Conservation (phyloP, 2,888 invertebrate genomes). For the Cataglyphis livida region DNA sequence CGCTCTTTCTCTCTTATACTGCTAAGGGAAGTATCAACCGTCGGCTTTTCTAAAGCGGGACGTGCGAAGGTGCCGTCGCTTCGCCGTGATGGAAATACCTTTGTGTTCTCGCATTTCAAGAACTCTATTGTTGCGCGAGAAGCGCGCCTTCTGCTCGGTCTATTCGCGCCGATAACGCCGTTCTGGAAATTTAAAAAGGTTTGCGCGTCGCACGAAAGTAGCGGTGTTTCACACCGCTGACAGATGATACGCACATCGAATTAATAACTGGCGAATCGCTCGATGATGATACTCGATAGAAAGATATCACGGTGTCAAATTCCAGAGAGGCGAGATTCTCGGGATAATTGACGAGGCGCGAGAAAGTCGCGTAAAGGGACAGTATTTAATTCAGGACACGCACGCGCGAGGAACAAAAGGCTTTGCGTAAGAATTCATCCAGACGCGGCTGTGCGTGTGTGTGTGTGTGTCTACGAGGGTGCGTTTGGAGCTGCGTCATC, state of each 20-base stretch:
- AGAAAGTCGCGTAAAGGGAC: not conserved
- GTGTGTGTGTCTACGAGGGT: conserved; percentile 21
- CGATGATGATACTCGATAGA: not conserved
- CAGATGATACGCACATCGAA: not conserved
- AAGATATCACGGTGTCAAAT: not conserved
- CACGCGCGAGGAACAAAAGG: conserved; percentile 9
- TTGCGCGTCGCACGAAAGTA: not conserved
- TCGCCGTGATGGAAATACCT: conserved; percentile 56
- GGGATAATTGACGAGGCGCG: not conserved
- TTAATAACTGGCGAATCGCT: conserved; percentile 13
- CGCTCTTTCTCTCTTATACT: not conserved
- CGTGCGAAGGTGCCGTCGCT: conserved; percentile 57
- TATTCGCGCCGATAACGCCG: conserved; percentile 31
- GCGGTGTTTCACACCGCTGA: conserved; percentile 1
- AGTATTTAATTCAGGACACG: conserved; percentile 20
- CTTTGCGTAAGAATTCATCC: conserved; percentile 29
- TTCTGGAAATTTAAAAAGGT: conserved; percentile 38
- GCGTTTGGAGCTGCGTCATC: conserved; percentile 62
- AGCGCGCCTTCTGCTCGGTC: conserved; percentile 22
- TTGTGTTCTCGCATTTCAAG: conserved; percentile 66
- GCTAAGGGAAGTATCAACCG: conserved; percentile 61
- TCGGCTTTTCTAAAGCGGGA: conserved; percentile 70
- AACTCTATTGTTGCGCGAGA: conserved; percentile 57
- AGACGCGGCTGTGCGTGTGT: not conserved
- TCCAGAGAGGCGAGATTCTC: not conserved